These are phyloP conservation scores for Eulithis prunata DNA, from an alignment of 2,888 invertebrate species.

Conservation along the genomic window DNA sequence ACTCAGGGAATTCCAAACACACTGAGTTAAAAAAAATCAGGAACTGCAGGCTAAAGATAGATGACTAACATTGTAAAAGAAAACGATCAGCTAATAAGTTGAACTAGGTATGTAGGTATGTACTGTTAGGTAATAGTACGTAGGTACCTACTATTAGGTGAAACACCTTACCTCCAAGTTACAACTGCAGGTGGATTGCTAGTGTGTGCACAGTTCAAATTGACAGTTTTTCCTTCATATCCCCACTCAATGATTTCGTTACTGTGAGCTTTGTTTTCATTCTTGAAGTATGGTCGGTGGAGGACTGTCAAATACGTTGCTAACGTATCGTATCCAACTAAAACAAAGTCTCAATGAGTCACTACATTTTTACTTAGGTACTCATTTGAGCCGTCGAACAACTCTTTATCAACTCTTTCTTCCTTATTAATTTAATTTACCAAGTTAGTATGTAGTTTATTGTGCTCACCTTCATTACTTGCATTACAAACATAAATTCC, in stretches of 20 bases:
- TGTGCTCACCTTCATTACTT: slow-evolving; percentile 61
- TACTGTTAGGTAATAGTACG: too few species aligned
- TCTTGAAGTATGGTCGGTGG: slow-evolving; percentile 61
- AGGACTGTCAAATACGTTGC: slow-evolving; percentile 61
- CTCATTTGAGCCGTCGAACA: too few species aligned
- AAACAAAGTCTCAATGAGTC: neutral
- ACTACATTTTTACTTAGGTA: too few species aligned
- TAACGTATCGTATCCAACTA: slow-evolving; percentile 14
- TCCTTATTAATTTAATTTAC: neutral
- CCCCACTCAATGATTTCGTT: slow-evolving; percentile 59
- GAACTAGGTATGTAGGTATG: too few species aligned
- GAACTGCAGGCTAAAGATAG: too few species aligned
- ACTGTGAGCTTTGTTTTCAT: slow-evolving; percentile 25
- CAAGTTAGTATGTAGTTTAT: neutral
- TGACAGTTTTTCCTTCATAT: slow-evolving; percentile 63
- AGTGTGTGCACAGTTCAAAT: slow-evolving; percentile 62
- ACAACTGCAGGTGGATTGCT: slow-evolving; percentile 65
- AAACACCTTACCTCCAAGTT: slow-evolving; percentile 64
- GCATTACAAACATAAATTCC: slow-evolving; percentile 69
- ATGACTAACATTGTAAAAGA: too few species aligned
- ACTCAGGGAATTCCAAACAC: too few species aligned
- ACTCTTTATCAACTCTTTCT: too few species aligned
- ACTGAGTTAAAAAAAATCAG: too few species aligned
- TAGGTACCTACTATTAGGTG: neutral
- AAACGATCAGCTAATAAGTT: too few species aligned